Evolutionary conservation across 1,140 invertebrate species (phyloP), one percentile per base, ranked within the genome.

Genomic region (Mercenaria mercenaria): DNA sequence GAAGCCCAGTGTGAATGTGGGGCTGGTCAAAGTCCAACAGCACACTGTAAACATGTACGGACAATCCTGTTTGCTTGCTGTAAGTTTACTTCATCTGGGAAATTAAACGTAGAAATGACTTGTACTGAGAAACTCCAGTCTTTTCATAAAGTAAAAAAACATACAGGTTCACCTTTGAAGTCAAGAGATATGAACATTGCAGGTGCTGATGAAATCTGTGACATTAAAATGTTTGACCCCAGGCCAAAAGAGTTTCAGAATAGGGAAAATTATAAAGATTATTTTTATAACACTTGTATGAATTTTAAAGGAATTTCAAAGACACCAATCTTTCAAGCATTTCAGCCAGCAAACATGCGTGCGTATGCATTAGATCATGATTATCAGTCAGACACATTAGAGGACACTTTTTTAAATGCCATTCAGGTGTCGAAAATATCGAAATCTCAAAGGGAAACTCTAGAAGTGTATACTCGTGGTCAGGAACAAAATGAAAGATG

Each of bases 1-100:
- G 90, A 92, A 59, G 37, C 52, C 6, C 92, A 93, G 77, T 92
- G 92, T 92, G 92, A 93, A 50, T 93, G 92, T 91, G 85, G 76
- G 15, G 92, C 90, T 20, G 92, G 90, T 13, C 82, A 90, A 82
- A 91, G 91, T 3, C 90, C 92, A 32, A 82, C 89, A 59, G 43
- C 41, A 8, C 92, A 93, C 56, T 93, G 92, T 64, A 92, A 92
- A 74, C 90, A 91, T 89, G 69, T 90, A 23, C 18, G n/a, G 18
- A 32, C 67, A 61, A 56, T 89, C 13, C 39, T 92, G 23, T 83
- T 69, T 83, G 90, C 67, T 18, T 76, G 89, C 11, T 56, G 26
- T 29, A 10, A 29, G 18, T 82, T 87, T 47, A 34, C n/a, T n/a
- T n/a, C n/a, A n/a, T n/a, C n/a, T 41, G 72, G 26, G 23, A n/a